A percentile compares a stretch with the other conserved stretches of the same genome.
These are phyloP conservation scores for Brachionus plicatilis DNA, from an alignment of 1,140 invertebrate species.

Conservation along the genomic window DNA sequence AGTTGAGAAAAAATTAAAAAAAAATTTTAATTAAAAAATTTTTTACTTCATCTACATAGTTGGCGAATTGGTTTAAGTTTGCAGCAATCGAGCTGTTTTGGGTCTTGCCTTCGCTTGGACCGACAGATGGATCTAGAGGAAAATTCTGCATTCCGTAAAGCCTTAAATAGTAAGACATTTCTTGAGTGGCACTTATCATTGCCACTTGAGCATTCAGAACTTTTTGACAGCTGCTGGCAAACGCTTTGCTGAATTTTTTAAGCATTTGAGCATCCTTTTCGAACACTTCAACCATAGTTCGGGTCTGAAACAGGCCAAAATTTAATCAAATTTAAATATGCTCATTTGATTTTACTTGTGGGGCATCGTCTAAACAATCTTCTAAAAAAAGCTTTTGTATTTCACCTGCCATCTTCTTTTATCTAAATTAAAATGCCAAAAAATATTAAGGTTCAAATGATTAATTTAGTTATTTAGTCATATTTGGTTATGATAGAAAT, in stretches of 20 bases:
- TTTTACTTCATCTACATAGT: constrained; percentile 22
- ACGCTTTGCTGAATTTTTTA: constrained; percentile 28
- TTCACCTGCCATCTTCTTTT: neutral
- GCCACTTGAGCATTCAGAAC: neutral
- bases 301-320: neutral
- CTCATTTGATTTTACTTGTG: neutral
- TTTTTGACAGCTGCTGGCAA: constrained; percentile 26
- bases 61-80: neutral
- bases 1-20: neutral
- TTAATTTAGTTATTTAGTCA: neutral
- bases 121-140: neutral
- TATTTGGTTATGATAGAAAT: neutral
- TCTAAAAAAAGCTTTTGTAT: constrained; percentile 6
- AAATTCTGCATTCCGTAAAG: constrained; percentile 34
- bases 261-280: constrained; percentile 15
- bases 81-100: neutral
- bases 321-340: neutral
- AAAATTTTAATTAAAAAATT: neutral
- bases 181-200: constrained; percentile 32
- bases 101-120: neutral
- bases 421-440: neutral
- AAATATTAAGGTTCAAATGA: neutral
- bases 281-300: neutral
- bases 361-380: neutral
- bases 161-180: constrained; percentile 23